Percentiles rank a stretch among this genome's conserved stretches.
Evolutionary conservation across 2,797 vertebrate species (phyloP).

Genomic region (Sarcoramphus papa): DNA sequence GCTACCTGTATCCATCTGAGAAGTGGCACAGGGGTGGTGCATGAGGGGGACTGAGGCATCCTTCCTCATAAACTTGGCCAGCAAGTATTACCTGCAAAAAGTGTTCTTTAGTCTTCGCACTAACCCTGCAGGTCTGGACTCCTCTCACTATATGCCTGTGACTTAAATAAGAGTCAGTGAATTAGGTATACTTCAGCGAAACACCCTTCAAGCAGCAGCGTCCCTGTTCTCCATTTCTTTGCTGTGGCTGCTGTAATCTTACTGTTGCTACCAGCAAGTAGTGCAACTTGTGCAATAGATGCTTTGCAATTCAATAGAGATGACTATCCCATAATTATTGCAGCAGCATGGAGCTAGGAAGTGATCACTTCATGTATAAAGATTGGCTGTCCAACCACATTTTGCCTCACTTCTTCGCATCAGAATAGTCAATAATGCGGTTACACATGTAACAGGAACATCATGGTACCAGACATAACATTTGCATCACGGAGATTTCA

Average conservation of each 20-base stretch:
- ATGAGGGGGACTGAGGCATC: fast-evolving
- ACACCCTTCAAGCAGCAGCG: background rate
- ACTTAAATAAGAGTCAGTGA: background rate
- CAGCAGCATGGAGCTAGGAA: background rate
- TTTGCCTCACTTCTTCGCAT: background rate
- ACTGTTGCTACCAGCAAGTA: background rate
- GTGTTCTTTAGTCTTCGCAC: background rate
- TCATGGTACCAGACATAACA: background rate
- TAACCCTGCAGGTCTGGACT: background rate
- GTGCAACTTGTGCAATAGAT: background rate
- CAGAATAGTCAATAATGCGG: background rate
- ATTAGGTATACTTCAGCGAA: background rate
- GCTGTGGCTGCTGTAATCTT: background rate
- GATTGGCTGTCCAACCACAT: background rate
- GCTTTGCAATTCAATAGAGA: background rate
- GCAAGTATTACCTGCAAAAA: background rate
- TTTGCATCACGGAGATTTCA: background rate
- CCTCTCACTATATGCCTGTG: background rate
- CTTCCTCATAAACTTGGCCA: background rate
- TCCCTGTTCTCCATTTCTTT: background rate
- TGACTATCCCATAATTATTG: background rate
- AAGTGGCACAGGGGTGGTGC: background rate
- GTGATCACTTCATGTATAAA: background rate
- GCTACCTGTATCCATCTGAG: background rate
- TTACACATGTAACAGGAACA: background rate